Evolutionary conservation across 2,888 invertebrate species (phyloP).

Genomic region (Athalia circularis): DNA sequence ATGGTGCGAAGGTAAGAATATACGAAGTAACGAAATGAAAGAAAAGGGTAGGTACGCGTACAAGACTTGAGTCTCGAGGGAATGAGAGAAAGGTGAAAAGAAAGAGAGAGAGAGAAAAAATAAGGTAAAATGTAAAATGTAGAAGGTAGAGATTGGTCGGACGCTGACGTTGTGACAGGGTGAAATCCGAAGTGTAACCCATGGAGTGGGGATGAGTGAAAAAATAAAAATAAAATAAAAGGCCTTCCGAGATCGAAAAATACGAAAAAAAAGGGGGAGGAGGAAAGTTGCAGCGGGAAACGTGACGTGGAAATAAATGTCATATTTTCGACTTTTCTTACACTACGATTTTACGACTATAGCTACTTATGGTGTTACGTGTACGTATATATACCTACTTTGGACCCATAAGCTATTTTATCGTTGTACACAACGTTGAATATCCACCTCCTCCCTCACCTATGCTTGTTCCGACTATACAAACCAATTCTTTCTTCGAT

Average conservation of each 20-base stretch:
- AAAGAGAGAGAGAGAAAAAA: neutral
- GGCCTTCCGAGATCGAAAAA: slow-evolving; percentile 3
- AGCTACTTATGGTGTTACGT: neutral
- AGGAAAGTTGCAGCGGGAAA: neutral
- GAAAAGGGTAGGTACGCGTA: neutral
- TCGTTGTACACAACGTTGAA: neutral
- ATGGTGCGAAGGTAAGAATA: too few relatives aligned
- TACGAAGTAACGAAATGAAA: too few relatives aligned
- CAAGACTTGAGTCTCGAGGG: neutral
- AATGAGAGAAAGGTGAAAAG: neutral
- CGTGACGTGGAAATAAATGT: slow-evolving; percentile 37
- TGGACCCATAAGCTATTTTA: neutral
- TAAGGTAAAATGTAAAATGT: slow-evolving; percentile 14
- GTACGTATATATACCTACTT: neutral
- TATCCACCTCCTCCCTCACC: neutral
- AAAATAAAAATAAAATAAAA: slow-evolving; percentile 9
- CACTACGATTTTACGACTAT: neutral
- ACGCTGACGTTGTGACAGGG: slow-evolving; percentile 15
- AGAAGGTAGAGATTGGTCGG: slow-evolving; percentile 23
- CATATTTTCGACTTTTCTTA: slow-evolving; percentile 30
- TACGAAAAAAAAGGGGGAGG: neutral
- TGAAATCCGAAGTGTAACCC: slow-evolving; percentile 27
- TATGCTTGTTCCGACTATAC: neutral
- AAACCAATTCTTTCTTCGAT: slow-evolving; percentile 4
- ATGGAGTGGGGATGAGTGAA: slow-evolving; percentile 20